Base-by-base conservation (phyloP, 2,888 invertebrate species). In the Disparrhopalites patrizii region DNA sequence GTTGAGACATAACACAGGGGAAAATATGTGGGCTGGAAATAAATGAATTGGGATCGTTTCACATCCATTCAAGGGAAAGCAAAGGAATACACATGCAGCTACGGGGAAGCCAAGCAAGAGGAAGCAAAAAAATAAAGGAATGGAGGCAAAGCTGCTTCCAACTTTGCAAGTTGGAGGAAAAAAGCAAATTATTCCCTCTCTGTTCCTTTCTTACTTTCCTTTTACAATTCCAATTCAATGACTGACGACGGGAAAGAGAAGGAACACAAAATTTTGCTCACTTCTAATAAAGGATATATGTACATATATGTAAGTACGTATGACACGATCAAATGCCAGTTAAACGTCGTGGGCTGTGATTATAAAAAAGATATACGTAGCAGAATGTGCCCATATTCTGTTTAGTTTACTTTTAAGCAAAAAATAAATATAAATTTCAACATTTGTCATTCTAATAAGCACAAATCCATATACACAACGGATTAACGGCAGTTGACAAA, bases 21-120 rank as follows among this genome's bases (percentile, higher is more conserved):
- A 61, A 47, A 61, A 61, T 61, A 51, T 61, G 61, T 61, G 61
- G 61, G 51, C 33, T 61, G 61, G 61, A 61, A 61, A 61, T 61
- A 61, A 61, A 61, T 61, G 61, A 61, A 61, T 61, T 61, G 61
- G 20, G 40, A 58, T 43, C 40, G 28, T 13, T 28, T 25, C 43
- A 38, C 31, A 47, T 47, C 43, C 25, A 36, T 38, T 40, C 36
- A 40, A 33, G 23, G n/a, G 40, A 57, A 57, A 25, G 25, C 57
- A 36, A 54, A 54, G 55, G 55, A 47, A 10, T 28, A 18, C 15
- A 52, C 28, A 28, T 10, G 28, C 28, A 31, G 31, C n/a, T 2
- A 27, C 3, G 18, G 28, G 52, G n/a, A 23, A 28, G 28, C 10
- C 28, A 54, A 31, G 27, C 31, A 5, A 54, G 28, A 52, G n/a